Evolutionary conservation across 2,113 vertebrate genomes (phyloP), one percentile per base, ranked within the genome.

Genomic region (Tautogolabrus adspersus): DNA sequence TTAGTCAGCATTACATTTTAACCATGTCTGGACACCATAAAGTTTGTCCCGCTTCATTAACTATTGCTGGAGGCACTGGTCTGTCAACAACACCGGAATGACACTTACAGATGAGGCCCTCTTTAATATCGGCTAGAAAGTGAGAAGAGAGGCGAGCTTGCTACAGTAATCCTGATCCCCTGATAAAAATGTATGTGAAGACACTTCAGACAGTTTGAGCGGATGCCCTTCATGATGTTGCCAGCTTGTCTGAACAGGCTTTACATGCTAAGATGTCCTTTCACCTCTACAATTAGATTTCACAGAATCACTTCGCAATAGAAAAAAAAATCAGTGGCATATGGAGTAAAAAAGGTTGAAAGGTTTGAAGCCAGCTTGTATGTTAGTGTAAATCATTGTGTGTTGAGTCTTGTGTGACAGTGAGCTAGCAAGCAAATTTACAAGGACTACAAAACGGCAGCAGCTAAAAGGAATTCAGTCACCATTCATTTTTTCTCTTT

Each of bases 181-280:
- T 83, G 74, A 74, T 52, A n/a, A 73, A 21, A 72, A 54, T 52
- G 10, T 44, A 47, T 57, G 54, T 69, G 62, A 70, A 85, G 72
- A 84, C 75, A 69, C 66, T 77, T 84, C 26, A 79, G 21, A 72
- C 26, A 16, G 77, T 58, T 46, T 15, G 11, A 55, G 57, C 52
- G 46, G 67, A 64, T 66, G 52, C 38, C n/a, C 62, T 70, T 68
- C 26, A 1, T 49, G 74, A 56, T 51, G 51, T 10, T 38, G 18
- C 64, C 61, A 26, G 42, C 34, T 19, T n/a, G 69, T 18, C 77
- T 47, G 47, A 30, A 23, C 68, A 61, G 60, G 59, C 34, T 59
- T 42, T 42, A 5, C 5, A 70, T 21, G 15, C 62, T n/a, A 22
- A 67, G 19, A 19, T 19, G 47, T 57, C 23, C 51, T 58, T 57